Base-by-base conservation (phyloP, 1,140 invertebrate species). In the Drosophila ironensis region DNA sequence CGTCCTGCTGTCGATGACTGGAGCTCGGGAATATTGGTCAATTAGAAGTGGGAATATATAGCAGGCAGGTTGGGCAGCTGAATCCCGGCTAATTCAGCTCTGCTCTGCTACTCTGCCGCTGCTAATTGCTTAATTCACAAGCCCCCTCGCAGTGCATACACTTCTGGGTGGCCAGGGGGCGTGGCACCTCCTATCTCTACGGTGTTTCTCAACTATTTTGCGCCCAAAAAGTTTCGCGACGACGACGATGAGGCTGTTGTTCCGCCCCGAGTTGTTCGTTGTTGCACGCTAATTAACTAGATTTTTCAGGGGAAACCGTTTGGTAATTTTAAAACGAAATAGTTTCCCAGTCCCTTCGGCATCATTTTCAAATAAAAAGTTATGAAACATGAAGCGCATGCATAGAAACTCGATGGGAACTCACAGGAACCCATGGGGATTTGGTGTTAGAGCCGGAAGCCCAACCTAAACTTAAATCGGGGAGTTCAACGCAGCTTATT, bases 51-150 rank as follows among this genome's bases (percentile, higher is more conserved):
- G 42, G 52, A 47, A 46, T 68, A 46, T 41, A n/a, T n/a, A n/a
- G n/a, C n/a, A 42, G 41, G 27, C 61, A 17, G 28, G 28, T 38
- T 20, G 40, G 12, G 11, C 24, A 28, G 25, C 14, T n/a, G 14
- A 28, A 40, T 59, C 35, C 37, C 52, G 33, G 41, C 64, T 73
- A 53, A 68, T 73, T 61, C n/a, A n/a, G n/a, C 56, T 16, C 28
- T 19, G 48, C 16, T 47, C 37, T 46, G n/a, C n/a, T 38, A 47
- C 46, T 33, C 42, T n/a, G 41, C 40, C 24, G 8, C 14, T 33
- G 20, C 52, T 71, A 80, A 80, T 74, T 80, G 67, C 76, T 71
- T 67, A 67, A 80, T 80, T 75, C 76, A 77, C 57, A 52, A 72
- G 47, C 56, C 57, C 59, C 73, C 45, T 54, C 30, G 48, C 46